Percentiles rank a stretch among this genome's conserved stretches.
Evolutionary conservation across 2,113 vertebrate genomes (phyloP).

Genomic region (Amphiprion ocellaris): DNA sequence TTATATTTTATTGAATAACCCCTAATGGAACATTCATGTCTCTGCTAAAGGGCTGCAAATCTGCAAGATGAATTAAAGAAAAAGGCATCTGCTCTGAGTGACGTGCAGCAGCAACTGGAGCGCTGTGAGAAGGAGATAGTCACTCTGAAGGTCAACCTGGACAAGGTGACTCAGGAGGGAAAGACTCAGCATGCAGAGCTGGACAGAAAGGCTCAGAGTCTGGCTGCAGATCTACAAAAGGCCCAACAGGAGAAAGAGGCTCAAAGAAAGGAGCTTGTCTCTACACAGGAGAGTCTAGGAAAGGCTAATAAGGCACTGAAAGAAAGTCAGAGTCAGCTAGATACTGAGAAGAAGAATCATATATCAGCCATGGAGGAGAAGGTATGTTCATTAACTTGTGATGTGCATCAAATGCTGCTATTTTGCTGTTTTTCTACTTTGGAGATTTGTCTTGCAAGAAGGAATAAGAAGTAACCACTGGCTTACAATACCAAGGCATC

Average conservation of each 20-base stretch:
- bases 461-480: not conserved
- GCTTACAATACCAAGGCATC: not conserved
- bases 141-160: slow-evolving; percentile 85
- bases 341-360: slow-evolving; percentile 89
- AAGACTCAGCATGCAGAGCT: slow-evolving; percentile 85
- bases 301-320: slow-evolving; percentile 87
- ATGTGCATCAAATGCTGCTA: fast-evolving
- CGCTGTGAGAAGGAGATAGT: slow-evolving; percentile 84
- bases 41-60: slow-evolving; percentile 80
- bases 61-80: slow-evolving; percentile 89
- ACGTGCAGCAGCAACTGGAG: slow-evolving; percentile 84
- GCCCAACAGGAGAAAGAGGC: slow-evolving; percentile 85
- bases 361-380: slow-evolving; percentile 87
- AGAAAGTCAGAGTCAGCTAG: slow-evolving; percentile 87
- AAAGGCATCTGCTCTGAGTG: slow-evolving; percentile 86
- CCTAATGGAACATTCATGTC: not conserved
- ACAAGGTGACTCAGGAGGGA: slow-evolving; percentile 86
- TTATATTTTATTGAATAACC: not conserved
- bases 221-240: slow-evolving; percentile 85
- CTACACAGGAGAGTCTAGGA: slow-evolving; percentile 86
- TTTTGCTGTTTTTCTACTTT: not conserved
- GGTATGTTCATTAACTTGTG: slow-evolving; percentile 81
- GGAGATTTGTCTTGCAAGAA: not conserved
- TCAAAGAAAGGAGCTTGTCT: slow-evolving; percentile 86
- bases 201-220: slow-evolving; percentile 83